Base-by-base conservation (phyloP, 2,113 vertebrate species). In the Plotosus lineatus region DNA sequence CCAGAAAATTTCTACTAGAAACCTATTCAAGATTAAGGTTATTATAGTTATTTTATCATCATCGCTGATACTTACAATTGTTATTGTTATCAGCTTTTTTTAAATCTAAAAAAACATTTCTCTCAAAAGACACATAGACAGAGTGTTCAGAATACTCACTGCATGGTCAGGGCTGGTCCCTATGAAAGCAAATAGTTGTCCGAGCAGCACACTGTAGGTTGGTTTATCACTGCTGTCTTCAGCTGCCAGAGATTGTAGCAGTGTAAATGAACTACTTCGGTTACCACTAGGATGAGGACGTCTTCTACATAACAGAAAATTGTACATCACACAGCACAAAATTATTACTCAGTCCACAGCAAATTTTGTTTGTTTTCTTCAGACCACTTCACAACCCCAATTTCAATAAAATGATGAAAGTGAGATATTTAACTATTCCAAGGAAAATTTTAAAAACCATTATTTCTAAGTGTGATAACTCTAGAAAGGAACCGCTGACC, bases 131-230 rank as follows among this genome's bases (percentile, higher is more conserved):
- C n/a, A n/a, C n/a, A n/a, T n/a, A n/a, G 9, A 15, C 9, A 33
- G 1, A 36, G 31, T 28, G 1, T 63, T 42, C 17, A 42, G 44
- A 46, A 76, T 58, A 60, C 95, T 0, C 90, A 98, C 98, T 1
- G 97, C 94, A 90, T 99, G 98, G 90, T 99, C 97, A 0, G 97
- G 98, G 66, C 93, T 97, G 19, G 98, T 99, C 75, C 98, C 98
- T 0, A 99, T 98, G 90, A 99, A 99, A 51, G 97, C 97, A 23
- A 99, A 99, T 17, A 99, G 95, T 81, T 99, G 98, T 1, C 98
- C 97, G 83, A 99, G 91, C 79, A 99, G 88, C 82, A 98, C 96
- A 0, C 98, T 98, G 89, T 98, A 98, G 0, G 97, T 98, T 85
- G 98, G 96, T 85, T 97, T 98, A 82, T 98, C 96, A 75, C 94